A percentile compares a stretch with the other conserved stretches of the same genome.
Evolutionary conservation across 2,797 vertebrate species (phyloP).

Genomic region (Florisuga fusca): DNA sequence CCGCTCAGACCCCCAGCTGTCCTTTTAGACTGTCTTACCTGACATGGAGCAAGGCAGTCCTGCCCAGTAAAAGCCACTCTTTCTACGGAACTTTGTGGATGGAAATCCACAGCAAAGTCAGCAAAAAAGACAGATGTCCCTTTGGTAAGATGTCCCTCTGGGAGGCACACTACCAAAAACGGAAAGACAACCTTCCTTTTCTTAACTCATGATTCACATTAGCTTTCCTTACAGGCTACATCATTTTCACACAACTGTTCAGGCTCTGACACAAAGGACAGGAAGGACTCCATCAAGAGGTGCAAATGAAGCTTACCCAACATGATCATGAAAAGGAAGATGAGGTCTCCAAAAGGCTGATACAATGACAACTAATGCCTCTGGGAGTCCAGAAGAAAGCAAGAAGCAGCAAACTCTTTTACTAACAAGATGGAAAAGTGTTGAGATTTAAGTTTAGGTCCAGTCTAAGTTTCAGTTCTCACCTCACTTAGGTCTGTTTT

Average conservation of each 20-base stretch:
- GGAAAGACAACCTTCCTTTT: background rate
- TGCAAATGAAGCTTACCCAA: background rate
- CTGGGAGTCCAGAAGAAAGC: background rate
- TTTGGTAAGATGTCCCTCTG: background rate
- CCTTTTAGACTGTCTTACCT: background rate
- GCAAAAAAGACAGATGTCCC: background rate
- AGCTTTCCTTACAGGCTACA: background rate
- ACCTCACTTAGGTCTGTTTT: background rate
- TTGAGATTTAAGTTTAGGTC: background rate
- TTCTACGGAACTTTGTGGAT: accelerated
- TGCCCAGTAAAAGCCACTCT: background rate
- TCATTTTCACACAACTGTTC: background rate
- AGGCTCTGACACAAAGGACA: background rate
- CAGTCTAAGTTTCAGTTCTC: background rate
- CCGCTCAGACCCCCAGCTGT: background rate
- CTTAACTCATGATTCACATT: background rate
- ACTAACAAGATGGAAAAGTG: background rate
- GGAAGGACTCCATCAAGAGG: background rate
- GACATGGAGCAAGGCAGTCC: background rate
- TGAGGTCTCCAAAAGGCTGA: background rate
- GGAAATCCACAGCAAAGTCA: background rate
- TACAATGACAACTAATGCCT: background rate
- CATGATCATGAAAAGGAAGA: background rate
- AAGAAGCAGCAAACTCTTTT: background rate
- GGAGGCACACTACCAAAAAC: background rate